These are phyloP conservation scores for Dreissena rostriformis DNA, from an alignment of 1,140 invertebrate genomes.

Conservation along the genomic window DNA sequence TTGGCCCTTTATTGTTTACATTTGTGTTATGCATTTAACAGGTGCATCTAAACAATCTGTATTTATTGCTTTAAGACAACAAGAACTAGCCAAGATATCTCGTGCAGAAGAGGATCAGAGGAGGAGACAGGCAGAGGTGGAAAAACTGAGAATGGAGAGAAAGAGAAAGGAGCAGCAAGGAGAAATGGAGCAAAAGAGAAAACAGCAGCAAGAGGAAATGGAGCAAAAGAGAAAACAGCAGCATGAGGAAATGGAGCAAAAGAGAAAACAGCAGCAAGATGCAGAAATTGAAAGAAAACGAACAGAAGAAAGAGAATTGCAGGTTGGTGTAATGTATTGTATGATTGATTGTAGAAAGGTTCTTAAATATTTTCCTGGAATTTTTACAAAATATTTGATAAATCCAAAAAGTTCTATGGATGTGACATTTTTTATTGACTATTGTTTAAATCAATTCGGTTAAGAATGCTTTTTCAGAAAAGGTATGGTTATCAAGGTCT, in stretches of 20 bases:
- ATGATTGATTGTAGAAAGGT: not conserved
- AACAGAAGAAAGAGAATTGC: conserved; percentile 46
- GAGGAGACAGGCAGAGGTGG: conserved; percentile 66
- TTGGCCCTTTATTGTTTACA: no score
- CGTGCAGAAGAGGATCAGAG: conserved; percentile 74
- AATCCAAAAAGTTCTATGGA: no score
- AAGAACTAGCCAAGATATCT: conserved; percentile 54
- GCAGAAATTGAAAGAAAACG: conserved; percentile 33
- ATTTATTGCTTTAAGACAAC: conserved; percentile 40
- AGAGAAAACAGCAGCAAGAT: not conserved
- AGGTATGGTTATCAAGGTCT: no score
- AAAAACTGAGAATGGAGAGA: conserved; percentile 67
- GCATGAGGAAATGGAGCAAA: not conserved
- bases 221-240: not conserved
- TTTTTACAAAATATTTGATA: no score
- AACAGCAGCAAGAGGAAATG: not conserved
- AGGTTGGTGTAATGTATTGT: conserved; percentile 9
- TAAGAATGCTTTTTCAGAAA: no score
- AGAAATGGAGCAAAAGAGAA: conserved; percentile 18
- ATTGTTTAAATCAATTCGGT: no score
- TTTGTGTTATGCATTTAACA: not conserved
- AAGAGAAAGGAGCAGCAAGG: conserved; percentile 67
- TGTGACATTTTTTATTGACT: no score
- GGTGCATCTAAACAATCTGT: not conserved
- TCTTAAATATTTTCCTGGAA: no score